These are phyloP conservation scores for Leptopilina myrica DNA, from an alignment of 2,888 invertebrate genomes.

Conservation along the genomic window DNA sequence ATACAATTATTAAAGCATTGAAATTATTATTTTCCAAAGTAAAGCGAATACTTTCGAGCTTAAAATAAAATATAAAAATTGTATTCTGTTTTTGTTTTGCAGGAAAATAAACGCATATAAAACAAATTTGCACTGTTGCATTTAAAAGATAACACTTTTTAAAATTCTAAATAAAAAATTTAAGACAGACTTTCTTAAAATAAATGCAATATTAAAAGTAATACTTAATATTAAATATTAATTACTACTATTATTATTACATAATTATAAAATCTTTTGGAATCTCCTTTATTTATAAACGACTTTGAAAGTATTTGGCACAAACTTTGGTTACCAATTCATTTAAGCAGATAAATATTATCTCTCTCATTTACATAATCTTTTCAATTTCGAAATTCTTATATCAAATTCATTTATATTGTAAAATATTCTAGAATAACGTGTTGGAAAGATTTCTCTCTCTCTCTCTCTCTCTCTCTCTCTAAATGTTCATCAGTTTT, in stretches of 20 bases:
- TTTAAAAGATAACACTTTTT: too few relatives aligned
- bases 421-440: neutral
- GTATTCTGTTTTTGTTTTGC: neutral
- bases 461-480: too few relatives aligned
- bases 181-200: too few relatives aligned
- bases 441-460: neutral
- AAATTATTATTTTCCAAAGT: conserved; percentile 8
- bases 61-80: neutral
- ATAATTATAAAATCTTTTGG: too few relatives aligned
- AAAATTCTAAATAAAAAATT: too few relatives aligned
- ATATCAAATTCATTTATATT: neutral
- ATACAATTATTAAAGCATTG: neutral
- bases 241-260: too few relatives aligned
- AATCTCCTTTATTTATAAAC: too few relatives aligned
- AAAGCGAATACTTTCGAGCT: neutral
- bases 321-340: neutral
- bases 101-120: too few relatives aligned
- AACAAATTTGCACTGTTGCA: too few relatives aligned
- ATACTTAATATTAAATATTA: too few relatives aligned
- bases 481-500: neutral
- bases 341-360: neutral
- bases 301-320: conserved; percentile 16
- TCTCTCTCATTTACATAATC: neutral
- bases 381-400: neutral
- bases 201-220: too few relatives aligned